Base-by-base conservation (phyloP, 2,113 vertebrate species). In the Scatophagus argus region DNA sequence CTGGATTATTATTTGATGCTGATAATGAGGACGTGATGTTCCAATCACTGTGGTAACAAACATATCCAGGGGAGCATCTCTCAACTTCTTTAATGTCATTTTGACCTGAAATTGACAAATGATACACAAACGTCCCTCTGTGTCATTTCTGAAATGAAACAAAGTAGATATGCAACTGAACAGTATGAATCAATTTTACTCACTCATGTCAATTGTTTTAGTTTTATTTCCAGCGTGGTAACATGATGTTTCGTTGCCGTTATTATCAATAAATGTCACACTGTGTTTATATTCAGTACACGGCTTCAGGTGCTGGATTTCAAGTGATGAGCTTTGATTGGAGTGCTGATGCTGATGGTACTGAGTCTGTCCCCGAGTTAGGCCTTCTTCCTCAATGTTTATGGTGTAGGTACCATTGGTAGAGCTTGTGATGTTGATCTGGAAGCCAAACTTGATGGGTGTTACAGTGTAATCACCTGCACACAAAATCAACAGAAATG, bases 381-480 rank as follows among this genome's bases (percentile, higher is more conserved):
- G 0, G 1, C 1, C 49, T 2, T 8, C 0, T 21, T 79, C 51
- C 0, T 0, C n/a, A 2, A 83, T 0, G 3, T 0, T 4, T 13
- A 87, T 38, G 12, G 0, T 32, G 55, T 58, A 74, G 8, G 0
- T 0, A 11, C 9, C 41, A 31, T 0, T 0, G 12, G 5, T 1
- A 3, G 51, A 43, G 29, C 2, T 31, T 1, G 0, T 63, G 5
- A 90, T 10, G 0, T 21, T 0, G 16, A 90, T 43, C 71, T 0
- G 0, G 54, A 91, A 25, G 25, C 87, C 91, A 51, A 1, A 69
- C 12, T 0, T 0, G 29, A 64, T 25, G 6, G 25, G 0, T 7
- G 0, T 8, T 8, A 90, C 75, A 0, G 0, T 47, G 83, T 83
- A 90, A 17, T 8, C 29, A 75, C 92, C 92, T 93, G 84, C 19